phyloP scores from a whole-genome alignment of 2,888 invertebrate genomes.

The Norana najaformis region DNA sequence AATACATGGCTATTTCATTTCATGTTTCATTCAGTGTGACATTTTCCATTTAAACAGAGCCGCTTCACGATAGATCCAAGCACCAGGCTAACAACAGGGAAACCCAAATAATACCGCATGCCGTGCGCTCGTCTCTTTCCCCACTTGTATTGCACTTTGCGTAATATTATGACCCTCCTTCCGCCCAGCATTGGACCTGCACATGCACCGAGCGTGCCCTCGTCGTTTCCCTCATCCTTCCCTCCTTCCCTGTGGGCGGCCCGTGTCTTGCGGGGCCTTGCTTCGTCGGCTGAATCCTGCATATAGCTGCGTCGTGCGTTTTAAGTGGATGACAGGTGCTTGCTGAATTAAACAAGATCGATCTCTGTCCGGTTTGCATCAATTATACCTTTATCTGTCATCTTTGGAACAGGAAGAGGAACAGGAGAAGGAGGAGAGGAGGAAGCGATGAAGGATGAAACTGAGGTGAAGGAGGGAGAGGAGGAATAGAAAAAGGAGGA shows the following conservation, averaged over 20 bases:
- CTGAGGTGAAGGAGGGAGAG: too few species aligned
- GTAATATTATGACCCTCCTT: background rate
- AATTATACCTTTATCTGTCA: conserved; percentile 13
- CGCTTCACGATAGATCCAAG: too few species aligned
- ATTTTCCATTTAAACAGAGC: too few species aligned
- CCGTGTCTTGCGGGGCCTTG: background rate
- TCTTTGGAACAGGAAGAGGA: background rate
- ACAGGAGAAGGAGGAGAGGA: background rate
- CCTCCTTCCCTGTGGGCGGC: background rate
- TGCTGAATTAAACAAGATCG: background rate
- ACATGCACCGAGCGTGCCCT: background rate
- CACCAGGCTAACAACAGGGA: background rate
- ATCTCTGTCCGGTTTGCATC: background rate
- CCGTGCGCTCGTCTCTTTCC: background rate
- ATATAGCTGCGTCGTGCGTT: background rate
- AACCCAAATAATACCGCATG: background rate
- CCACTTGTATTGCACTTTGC: background rate
- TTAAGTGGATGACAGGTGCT: background rate
- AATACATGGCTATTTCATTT: too few species aligned
- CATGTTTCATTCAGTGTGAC: too few species aligned
- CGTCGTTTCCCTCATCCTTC: background rate
- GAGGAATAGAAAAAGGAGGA: too few species aligned
- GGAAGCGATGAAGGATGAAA: background rate
- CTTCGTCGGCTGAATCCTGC: background rate
- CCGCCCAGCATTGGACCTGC: background rate